Conservation (phyloP, 2,113 vertebrate species). For the Paramormyrops kingsleyae region DNA sequence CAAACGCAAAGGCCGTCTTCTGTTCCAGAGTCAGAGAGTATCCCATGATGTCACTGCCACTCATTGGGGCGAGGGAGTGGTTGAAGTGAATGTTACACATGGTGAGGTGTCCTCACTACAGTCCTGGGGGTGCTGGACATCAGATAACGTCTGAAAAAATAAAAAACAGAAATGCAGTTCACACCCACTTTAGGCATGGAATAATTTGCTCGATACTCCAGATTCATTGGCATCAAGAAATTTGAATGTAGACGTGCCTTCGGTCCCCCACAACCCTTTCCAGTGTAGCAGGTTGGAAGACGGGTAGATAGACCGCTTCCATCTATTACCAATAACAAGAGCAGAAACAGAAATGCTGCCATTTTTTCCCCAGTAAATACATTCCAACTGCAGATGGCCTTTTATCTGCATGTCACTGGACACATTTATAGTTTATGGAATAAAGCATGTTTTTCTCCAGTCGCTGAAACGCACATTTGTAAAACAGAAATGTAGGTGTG, state of each 20-base stretch:
- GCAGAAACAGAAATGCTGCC: not conserved
- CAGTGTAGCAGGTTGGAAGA: not conserved
- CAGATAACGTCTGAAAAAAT: constrained; percentile 51
- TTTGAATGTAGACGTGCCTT: not conserved
- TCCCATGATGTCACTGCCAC: constrained; percentile 74
- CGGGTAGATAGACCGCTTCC: not conserved
- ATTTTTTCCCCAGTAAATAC: not conserved
- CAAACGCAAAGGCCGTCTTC: constrained; percentile 92
- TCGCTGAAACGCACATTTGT: not conserved
- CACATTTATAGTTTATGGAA: not conserved
- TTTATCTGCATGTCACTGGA: not conserved
- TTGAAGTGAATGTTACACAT: constrained; percentile 85
- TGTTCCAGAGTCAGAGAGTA: constrained; percentile 89
- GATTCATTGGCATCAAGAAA: constrained; percentile 20
- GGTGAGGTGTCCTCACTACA: constrained; percentile 59
- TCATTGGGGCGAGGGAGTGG: constrained; percentile 82
- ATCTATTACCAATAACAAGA: constrained; percentile 1
- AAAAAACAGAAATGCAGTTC: constrained; percentile 1
- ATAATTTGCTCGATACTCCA: not conserved
- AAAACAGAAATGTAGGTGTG: not conserved
- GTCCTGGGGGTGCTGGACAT: constrained; percentile 34
- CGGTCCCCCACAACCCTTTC: not conserved
- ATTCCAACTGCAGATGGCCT: not conserved
- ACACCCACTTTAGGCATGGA: not conserved
- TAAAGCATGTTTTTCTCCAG: not conserved